Evolutionary conservation across 2,113 vertebrate genomes (phyloP), one percentile per base, ranked within the genome.

Genomic region (Eptesicus fuscus): DNA sequence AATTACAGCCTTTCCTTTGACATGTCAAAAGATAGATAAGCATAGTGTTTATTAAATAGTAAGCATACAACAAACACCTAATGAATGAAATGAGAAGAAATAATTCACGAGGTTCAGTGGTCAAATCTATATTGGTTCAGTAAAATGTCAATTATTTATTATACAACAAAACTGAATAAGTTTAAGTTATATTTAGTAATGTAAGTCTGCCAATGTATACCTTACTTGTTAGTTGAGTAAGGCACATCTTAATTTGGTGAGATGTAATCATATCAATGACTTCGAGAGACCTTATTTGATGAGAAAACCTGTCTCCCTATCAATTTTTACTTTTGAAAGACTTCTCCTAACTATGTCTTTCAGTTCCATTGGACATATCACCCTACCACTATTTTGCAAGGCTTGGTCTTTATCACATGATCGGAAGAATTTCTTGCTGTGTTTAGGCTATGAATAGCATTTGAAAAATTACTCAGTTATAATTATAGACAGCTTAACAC

Each of bases 371-470:
- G 61, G 92, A 93, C 47, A 92, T 67, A 94, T 76, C 67, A 93
- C 78, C 87, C 87, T 71, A 83, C 69, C 82, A 93, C 91, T 97
- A 71, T 96, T 97, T 94, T 96, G 92, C 90, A 97, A 97, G 90
- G 61, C 88, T 94, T 85, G 49, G 44, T 93, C 90, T 93, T 95
- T 93, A 95, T 97, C 96, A 97, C 95, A 92, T 97, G 97, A 97
- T 94, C 7, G 49, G 93, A 97, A 96, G 95, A 96, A 91, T 96
- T 91, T 96, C 95, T 97, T 93, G 80, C 97, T 96, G 74, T 95
- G 97, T 96, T 96, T 88, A 96, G 95, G 93, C 97, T 97, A 97
- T 97, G 97, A 97, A 97, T 97, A 97, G 97, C 94, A 95, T 95
- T 97, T 97, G 95, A 96, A 96, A 97, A 97, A 92, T 95, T 95